These are phyloP conservation scores for Falco cherrug DNA, from an alignment of 2,797 vertebrate species.

Conservation along the genomic window DNA sequence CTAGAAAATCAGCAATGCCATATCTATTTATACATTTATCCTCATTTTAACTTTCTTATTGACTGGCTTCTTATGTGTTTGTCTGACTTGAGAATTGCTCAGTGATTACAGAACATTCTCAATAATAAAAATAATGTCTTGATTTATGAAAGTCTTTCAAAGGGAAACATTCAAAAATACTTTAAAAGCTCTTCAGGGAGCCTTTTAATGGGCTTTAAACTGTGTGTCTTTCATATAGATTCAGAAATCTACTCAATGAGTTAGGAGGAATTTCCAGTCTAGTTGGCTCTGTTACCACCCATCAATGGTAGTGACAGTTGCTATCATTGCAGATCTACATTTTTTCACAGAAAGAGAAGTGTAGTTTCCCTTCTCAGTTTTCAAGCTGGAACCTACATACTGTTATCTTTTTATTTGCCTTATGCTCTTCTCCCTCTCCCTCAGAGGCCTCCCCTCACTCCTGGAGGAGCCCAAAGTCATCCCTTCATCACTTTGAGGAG, in stretches of 20 bases:
- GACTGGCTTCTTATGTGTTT: neutral
- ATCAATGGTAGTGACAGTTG: neutral
- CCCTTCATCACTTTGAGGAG: neutral
- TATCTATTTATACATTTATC: slow-evolving; percentile 41
- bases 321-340: neutral
- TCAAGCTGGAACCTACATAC: neutral
- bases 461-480: neutral
- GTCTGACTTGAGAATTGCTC: neutral
- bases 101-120: neutral
- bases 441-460: neutral
- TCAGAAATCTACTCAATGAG: neutral
- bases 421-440: neutral
- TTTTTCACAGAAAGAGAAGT: neutral
- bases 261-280: neutral
- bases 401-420: neutral
- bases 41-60: slow-evolving; percentile 38
- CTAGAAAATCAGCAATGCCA: slow-evolving; percentile 22
- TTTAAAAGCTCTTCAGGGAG: neutral
- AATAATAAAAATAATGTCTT: neutral
- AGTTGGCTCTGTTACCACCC: neutral
- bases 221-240: neutral
- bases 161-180: neutral
- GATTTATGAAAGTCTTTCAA: neutral
- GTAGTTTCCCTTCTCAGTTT: neutral
- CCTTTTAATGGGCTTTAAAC: neutral